Base-by-base conservation (phyloP, 2,113 vertebrate species). In the Phalacrocorax brasilianus region DNA sequence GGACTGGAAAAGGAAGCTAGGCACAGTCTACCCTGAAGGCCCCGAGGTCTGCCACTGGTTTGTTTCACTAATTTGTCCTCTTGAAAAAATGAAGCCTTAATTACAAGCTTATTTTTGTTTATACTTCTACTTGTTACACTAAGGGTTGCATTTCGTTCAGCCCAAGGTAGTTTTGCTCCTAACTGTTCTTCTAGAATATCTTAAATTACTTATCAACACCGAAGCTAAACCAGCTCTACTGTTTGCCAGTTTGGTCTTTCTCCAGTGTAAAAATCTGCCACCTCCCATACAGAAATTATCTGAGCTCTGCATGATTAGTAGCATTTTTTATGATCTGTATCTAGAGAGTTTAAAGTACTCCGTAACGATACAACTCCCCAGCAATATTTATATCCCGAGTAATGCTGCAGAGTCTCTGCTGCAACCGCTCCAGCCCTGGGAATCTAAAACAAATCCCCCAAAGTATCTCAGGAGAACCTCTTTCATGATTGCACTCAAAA, bases 81-180 rank as follows among this genome's bases (percentile, higher is more conserved):
- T 58, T 68, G 77, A 47, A 81, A 81, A 77, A 87, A 62, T 33
- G 32, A 30, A 28, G 12, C 44, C 55, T 33, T 42, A 53, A 14
- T 52, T 88, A 26, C 52, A 61, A 59, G 27, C 23, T 75, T 44
- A 14, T 49, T 56, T 52, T 82, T 50, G 18, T 47, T 89, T 85
- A 20, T 18, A 13, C 8, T 53, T 79, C 71, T 22, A 27, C 32
- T 61, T 62, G 1, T 67, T 59, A 65, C 92, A 49, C 4, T 4
- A 56, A 78, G 14, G 2, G 81, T 45, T 22, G 27, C 30, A 22
- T 35, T 76, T 73, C 0, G 0, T 47, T 65, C 67, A 67, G n/a
- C 26, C 15, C 59, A 35, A 55, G 28, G 55, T 85, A 38, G 32
- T 66, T 45, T 70, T 75, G 47, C 45, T 75, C 58, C 45, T 66